phyloP scores from a whole-genome alignment of 1,140 invertebrate species.

The Bombyx mori region DNA sequence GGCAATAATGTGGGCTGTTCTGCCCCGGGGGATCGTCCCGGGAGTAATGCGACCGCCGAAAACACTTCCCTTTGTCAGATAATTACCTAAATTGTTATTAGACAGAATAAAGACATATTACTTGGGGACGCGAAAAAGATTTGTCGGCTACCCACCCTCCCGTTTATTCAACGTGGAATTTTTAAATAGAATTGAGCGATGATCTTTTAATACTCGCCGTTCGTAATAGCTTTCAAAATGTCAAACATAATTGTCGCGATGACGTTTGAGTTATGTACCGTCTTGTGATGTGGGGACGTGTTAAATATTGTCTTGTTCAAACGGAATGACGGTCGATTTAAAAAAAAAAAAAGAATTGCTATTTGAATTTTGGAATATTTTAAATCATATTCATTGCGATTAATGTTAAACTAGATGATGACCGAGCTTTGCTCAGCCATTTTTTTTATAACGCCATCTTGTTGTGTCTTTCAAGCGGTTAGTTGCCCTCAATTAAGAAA shows the following conservation, averaged over 20 bases:
- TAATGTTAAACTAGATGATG: not conserved
- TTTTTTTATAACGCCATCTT: too few relatives aligned
- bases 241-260: constrained; percentile 6
- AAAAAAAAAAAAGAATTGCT: too few relatives aligned
- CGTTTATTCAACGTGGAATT: constrained; percentile 32
- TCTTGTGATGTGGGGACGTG: too few relatives aligned
- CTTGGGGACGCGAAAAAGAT: constrained; percentile 25
- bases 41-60: constrained; percentile 42
- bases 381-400: constrained; percentile 7
- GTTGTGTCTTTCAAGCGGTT: too few relatives aligned
- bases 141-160: constrained; percentile 18
- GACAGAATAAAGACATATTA: constrained; percentile 65
- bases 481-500: too few relatives aligned
- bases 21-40: constrained; percentile 28
- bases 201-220: constrained; percentile 55
- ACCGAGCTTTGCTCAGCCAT: too few relatives aligned
- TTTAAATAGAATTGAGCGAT: constrained; percentile 55
- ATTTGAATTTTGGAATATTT: too few relatives aligned
- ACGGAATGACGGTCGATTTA: too few relatives aligned
- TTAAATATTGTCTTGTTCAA: too few relatives aligned
- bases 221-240: constrained; percentile 25
- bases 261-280: too few relatives aligned
- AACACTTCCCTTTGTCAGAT: constrained; percentile 66
- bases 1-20: constrained; percentile 53
- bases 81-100: constrained; percentile 68